These are phyloP conservation scores for Eurytoma californica DNA, from an alignment of 2,888 invertebrate species.

Conservation along the genomic window DNA sequence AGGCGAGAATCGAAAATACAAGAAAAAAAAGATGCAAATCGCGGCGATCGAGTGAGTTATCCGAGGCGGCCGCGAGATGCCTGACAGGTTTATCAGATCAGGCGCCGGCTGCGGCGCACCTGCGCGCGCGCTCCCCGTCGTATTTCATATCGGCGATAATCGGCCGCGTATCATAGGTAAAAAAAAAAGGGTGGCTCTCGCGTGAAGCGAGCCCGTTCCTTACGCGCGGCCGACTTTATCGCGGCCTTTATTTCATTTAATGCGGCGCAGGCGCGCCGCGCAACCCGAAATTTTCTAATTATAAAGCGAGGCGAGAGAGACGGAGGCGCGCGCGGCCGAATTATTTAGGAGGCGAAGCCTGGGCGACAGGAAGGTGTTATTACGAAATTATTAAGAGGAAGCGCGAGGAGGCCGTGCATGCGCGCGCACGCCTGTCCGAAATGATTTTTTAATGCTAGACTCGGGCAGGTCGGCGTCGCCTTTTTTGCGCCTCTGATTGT, in stretches of 20 bases:
- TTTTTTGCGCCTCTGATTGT: not conserved
- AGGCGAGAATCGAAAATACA: too few species aligned
- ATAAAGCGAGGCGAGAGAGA: constrained; percentile 15
- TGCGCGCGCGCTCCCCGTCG: constrained; percentile 5
- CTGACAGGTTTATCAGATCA: constrained; percentile 69
- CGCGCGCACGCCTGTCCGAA: constrained; percentile 6
- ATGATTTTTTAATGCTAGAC: constrained; percentile 42
- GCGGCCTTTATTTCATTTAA: constrained; percentile 3
- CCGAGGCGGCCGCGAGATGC: constrained; percentile 63
- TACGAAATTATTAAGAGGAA: constrained; percentile 50
- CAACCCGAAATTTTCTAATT: constrained; percentile 53
- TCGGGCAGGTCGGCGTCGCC: not conserved
- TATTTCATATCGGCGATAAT: constrained; percentile 26
- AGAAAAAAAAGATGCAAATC: constrained; percentile 21
- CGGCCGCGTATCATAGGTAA: not conserved
- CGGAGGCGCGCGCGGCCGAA: constrained; percentile 2
- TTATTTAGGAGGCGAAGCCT: constrained; percentile 45
- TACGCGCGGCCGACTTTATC: not conserved
- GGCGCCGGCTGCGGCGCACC: constrained; percentile 55
- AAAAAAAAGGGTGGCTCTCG: constrained; percentile 18
- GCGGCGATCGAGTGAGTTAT: constrained; percentile 66
- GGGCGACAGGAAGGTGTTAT: constrained; percentile 52
- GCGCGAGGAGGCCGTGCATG: constrained; percentile 4
- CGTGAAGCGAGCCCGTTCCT: constrained; percentile 33
- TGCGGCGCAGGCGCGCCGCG: not conserved